A percentile compares a stretch with the other conserved stretches of the same genome.
Evolutionary conservation across 1,140 invertebrate species (phyloP).

Genomic region (Spodoptera frugiperda): DNA sequence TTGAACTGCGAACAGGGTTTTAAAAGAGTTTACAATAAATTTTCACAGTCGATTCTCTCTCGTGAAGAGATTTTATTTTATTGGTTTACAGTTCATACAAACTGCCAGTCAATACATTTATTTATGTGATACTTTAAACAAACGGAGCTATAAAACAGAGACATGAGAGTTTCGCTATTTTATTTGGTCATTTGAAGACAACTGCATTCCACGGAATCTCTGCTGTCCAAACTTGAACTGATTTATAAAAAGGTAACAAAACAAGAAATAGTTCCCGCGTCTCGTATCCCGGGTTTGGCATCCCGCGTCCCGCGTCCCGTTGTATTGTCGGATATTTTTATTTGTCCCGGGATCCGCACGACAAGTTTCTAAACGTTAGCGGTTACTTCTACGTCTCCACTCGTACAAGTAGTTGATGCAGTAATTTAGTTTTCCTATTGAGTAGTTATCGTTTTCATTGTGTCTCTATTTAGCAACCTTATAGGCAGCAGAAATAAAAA

Average conservation of each 20-base stretch:
- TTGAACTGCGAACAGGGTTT: not conserved
- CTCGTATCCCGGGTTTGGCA: too few species aligned
- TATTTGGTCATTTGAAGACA: not conserved
- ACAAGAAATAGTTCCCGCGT: conserved; percentile 2
- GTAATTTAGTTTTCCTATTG: conserved; percentile 26
- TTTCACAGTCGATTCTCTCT: not conserved
- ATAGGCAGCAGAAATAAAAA: too few species aligned
- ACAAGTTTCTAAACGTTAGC: conserved; percentile 20
- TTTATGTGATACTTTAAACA: too few species aligned
- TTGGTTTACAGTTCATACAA: too few species aligned
- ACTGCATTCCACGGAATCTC: not conserved
- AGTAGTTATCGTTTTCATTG: not conserved
- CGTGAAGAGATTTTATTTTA: not conserved
- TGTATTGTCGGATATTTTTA: conserved; percentile 30
- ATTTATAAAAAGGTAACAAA: conserved; percentile 29
- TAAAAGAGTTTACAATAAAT: not conserved
- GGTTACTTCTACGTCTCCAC: conserved; percentile 13
- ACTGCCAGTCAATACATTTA: too few species aligned
- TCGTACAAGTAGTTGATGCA: conserved; percentile 15
- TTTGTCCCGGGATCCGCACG: conserved; percentile 33
- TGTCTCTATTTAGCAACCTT: not conserved
- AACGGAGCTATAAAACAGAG: too few species aligned
- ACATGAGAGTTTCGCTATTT: too few species aligned
- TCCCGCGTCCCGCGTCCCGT: too few species aligned
- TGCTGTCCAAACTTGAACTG: not conserved